Percentiles rank a stretch among this genome's conserved stretches.
Conservation (phyloP, 2,888 invertebrate species). For the Eupithecia pulchellata region DNA sequence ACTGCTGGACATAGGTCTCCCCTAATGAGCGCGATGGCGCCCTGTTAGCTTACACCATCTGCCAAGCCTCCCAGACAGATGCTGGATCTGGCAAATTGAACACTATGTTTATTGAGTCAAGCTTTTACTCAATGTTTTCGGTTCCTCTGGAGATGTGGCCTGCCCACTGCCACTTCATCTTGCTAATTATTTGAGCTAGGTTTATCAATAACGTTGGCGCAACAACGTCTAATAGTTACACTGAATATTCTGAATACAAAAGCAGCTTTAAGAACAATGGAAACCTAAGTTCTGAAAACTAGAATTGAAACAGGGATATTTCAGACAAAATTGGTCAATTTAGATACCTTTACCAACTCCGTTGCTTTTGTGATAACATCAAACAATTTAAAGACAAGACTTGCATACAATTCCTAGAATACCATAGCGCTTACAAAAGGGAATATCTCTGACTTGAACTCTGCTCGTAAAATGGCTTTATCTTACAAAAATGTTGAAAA, state of each 20-base stretch:
- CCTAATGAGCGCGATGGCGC: too few relatives aligned
- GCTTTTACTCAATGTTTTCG: too few relatives aligned
- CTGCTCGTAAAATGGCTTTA: slow-evolving; percentile 37
- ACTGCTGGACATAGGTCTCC: too few relatives aligned
- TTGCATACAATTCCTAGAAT: slow-evolving; percentile 12
- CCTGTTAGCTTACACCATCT: too few relatives aligned
- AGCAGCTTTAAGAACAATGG: not conserved
- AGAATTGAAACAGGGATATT: not conserved
- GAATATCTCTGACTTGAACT: slow-evolving; percentile 26
- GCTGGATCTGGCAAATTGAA: too few relatives aligned
- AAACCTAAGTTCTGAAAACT: not conserved
- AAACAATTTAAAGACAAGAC: slow-evolving; percentile 15
- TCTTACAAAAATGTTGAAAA: slow-evolving; percentile 37
- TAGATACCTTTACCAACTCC: not conserved
- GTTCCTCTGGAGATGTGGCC: not conserved
- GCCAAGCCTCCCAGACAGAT: too few relatives aligned
- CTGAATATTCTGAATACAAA: not conserved
- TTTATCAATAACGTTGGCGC: not conserved
- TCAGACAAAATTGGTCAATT: not conserved
- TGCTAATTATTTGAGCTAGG: not conserved
- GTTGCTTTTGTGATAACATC: not conserved
- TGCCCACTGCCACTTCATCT: not conserved
- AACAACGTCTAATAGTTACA: not conserved
- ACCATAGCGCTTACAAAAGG: slow-evolving; percentile 18
- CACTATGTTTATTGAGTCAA: not conserved